Conservation (phyloP, 2,113 vertebrate genomes). For the Suricata suricatta region DNA sequence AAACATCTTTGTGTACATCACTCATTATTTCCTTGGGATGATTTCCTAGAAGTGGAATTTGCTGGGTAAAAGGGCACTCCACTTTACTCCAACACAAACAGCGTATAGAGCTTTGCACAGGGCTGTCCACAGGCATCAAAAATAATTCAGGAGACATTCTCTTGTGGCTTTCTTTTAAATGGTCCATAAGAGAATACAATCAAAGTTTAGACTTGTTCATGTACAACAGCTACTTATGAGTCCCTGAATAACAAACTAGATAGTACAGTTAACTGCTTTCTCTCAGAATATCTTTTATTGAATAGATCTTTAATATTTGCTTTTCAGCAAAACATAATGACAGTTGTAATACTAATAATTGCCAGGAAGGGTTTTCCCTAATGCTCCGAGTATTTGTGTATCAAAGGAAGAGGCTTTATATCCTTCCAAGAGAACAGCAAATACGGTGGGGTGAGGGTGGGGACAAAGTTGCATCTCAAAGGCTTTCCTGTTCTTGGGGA, state of each 20-base stretch:
- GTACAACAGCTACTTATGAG: neutral
- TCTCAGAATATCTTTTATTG: conserved; percentile 11
- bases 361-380: conserved; percentile 38
- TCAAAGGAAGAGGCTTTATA: conserved; percentile 47
- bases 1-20: neutral
- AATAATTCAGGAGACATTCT: neutral
- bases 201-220: neutral
- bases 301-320: conserved; percentile 27
- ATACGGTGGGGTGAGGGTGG: neutral
- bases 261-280: neutral
- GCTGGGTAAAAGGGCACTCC: neutral
- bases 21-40: neutral
- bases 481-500: neutral
- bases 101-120: neutral
- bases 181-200: neutral
- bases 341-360: conserved; percentile 24
- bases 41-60: neutral
- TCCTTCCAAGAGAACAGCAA: conserved; percentile 38
- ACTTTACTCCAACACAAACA: neutral
- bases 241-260: neutral
- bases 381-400: neutral
- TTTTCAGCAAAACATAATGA: conserved; percentile 57
- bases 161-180: neutral
- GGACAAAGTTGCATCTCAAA: neutral
- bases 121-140: neutral